These are phyloP conservation scores for Spondyliosoma cantharus DNA, from an alignment of 2,797 vertebrate species.

Conservation along the genomic window DNA sequence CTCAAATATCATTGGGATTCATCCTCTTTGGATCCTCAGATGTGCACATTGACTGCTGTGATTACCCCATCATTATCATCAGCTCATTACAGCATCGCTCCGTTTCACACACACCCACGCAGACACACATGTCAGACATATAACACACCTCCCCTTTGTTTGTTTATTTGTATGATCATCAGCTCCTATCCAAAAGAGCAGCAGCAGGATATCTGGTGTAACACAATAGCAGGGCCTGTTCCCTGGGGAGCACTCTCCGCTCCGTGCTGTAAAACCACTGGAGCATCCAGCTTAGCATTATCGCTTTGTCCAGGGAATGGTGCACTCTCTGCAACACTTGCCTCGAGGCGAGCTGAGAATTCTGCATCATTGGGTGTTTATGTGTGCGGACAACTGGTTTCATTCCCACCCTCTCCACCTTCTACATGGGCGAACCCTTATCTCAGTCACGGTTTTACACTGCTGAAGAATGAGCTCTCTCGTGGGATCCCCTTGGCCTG, in stretches of 20 bases:
- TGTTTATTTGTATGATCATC: constrained; percentile 81
- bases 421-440: constrained; percentile 58
- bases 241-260: constrained; percentile 58
- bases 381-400: constrained; percentile 53
- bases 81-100: constrained; percentile 13
- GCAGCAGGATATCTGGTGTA: constrained; percentile 81
- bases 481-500: constrained; percentile 52
- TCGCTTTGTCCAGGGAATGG: constrained; percentile 43
- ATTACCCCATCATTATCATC: constrained; percentile 19
- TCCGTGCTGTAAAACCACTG: constrained; percentile 44
- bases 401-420: constrained; percentile 41
- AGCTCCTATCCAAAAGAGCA: constrained; percentile 74
- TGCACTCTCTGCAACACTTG: constrained; percentile 32
- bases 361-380: constrained; percentile 45
- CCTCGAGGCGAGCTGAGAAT: constrained; percentile 28
- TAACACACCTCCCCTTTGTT: constrained; percentile 74
- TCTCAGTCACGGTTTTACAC: constrained; percentile 68
- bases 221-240: constrained; percentile 78
- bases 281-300: constrained; percentile 58
- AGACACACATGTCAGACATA: constrained; percentile 51
- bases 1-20: background rate
- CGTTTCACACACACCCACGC: constrained; percentile 47
- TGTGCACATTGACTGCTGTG: background rate
- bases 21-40: background rate
- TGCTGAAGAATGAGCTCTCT: constrained; percentile 65